Conservation (phyloP, 92 coral and sea anemone genomes). For the Epizoanthus ramosus region DNA sequence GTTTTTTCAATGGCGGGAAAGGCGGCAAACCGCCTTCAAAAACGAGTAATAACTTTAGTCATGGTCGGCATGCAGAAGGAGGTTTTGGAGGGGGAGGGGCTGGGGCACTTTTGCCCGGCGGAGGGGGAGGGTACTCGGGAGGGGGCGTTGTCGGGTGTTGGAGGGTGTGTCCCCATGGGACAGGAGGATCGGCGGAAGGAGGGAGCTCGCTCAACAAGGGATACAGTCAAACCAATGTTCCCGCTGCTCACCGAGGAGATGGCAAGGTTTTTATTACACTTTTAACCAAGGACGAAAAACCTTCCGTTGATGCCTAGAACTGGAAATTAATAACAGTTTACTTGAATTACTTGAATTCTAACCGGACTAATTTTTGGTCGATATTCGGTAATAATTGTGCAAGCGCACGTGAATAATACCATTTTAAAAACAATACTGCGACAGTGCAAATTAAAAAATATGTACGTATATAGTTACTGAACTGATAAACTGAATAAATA, state of each 20-base stretch:
- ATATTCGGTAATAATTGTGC: too few relatives aligned
- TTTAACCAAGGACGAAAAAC: conserved; percentile 56
- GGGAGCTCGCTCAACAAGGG: conserved; percentile 87
- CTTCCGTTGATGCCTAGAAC: conserved; percentile 19
- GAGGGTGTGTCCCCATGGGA: conserved; percentile 68
- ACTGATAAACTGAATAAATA: too few relatives aligned
- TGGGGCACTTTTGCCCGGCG: conserved; percentile 93
- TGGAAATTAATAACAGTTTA: too few relatives aligned
- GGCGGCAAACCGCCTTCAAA: conserved; percentile 79
- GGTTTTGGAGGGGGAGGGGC: conserved; percentile 99
- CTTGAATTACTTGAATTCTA: too few relatives aligned
- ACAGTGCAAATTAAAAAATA: too few relatives aligned
- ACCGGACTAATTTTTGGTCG: too few relatives aligned
- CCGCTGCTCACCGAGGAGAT: conserved; percentile 72
- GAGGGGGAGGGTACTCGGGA: conserved; percentile 96
- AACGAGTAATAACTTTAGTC: conserved; percentile 47
- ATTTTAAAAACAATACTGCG: too few relatives aligned
- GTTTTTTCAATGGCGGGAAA: conserved; percentile 78
- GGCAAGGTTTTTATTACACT: conserved; percentile 79
- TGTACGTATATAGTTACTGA: too few relatives aligned
- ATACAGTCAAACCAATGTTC: conserved; percentile 55
- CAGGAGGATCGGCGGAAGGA: conserved; percentile 81
- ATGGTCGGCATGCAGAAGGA: conserved; percentile 78
- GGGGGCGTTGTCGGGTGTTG: conserved; percentile 91
- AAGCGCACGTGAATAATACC: too few relatives aligned